These are phyloP conservation scores for Premnoplex brunnescens DNA, from an alignment of 2,797 vertebrate species.

Conservation along the genomic window DNA sequence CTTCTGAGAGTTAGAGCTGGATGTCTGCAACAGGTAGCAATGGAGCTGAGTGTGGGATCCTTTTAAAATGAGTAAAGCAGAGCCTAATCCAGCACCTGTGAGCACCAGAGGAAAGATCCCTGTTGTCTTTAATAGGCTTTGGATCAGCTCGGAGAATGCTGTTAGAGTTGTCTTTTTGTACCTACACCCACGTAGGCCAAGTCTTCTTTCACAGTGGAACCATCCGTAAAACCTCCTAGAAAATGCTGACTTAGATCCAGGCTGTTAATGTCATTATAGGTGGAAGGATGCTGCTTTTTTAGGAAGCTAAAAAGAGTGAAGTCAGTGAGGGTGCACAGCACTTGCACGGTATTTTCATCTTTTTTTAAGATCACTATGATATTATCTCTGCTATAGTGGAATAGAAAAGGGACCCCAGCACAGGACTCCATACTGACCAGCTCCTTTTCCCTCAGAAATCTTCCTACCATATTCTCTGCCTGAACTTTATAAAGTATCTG, in stretches of 20 bases:
- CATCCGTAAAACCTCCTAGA: neutral
- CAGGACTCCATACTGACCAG: neutral
- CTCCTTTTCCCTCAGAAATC: neutral
- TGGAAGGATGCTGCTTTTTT: neutral
- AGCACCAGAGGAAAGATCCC: constrained; percentile 11
- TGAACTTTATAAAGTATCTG: neutral
- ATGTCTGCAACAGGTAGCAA: constrained; percentile 57
- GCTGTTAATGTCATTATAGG: neutral
- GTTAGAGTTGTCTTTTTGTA: constrained; percentile 49
- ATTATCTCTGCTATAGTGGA: neutral
- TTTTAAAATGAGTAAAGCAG: constrained; percentile 48
- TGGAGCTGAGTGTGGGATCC: neutral
- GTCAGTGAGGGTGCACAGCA: rapidly evolving
- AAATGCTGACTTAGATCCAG: neutral
- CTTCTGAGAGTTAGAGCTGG: neutral
- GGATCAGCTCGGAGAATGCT: constrained; percentile 20
- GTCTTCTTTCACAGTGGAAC: neutral
- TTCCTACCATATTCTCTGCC: neutral
- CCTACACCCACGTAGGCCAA: constrained; percentile 23
- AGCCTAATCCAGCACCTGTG: constrained; percentile 40
- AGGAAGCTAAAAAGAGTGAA: neutral
- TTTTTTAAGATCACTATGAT: neutral
- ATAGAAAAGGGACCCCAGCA: neutral
- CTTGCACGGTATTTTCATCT: neutral
- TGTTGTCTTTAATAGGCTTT: constrained; percentile 64